Evolutionary conservation across 2,113 vertebrate species (phyloP).

Genomic region (Falco punctatus): DNA sequence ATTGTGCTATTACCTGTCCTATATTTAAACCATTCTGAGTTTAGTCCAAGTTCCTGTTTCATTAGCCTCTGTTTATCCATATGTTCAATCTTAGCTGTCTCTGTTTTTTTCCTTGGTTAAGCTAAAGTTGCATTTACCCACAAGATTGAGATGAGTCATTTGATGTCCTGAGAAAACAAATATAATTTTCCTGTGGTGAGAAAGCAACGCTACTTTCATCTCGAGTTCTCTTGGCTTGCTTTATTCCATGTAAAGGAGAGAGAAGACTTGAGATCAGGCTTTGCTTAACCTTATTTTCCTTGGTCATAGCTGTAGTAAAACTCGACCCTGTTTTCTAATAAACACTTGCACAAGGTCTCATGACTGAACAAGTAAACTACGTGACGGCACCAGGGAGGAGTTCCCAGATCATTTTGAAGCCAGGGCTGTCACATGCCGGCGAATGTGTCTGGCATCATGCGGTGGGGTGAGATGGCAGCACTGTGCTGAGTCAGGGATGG

Average conservation of each 20-base stretch:
- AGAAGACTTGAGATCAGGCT: neutral
- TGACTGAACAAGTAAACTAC: slow-evolving; percentile 7
- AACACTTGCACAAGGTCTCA: slow-evolving; percentile 34
- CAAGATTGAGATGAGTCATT: slow-evolving; percentile 64
- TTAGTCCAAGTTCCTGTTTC: slow-evolving; percentile 54
- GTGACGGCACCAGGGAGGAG: slow-evolving; percentile 36
- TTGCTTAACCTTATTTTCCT: slow-evolving; percentile 6
- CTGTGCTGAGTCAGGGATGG: slow-evolving; percentile 47
- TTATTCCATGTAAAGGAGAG: slow-evolving; percentile 14
- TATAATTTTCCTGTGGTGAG: slow-evolving; percentile 69
- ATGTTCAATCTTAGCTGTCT: neutral
- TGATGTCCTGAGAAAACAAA: slow-evolving; percentile 73
- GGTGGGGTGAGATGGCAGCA: neutral
- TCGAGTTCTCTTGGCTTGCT: neutral
- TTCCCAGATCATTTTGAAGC: neutral
- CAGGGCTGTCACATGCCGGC: slow-evolving; percentile 33
- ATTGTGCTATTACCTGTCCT: slow-evolving; percentile 49
- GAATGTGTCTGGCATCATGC: slow-evolving; percentile 16
- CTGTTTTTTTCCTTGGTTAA: neutral
- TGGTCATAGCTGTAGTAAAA: neutral
- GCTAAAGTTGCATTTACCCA: slow-evolving; percentile 56
- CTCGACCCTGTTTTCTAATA: slow-evolving; percentile 33
- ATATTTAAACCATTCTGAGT: slow-evolving; percentile 50
- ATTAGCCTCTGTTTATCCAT: slow-evolving; percentile 62
- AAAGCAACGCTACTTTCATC: slow-evolving; percentile 38